Conservation (phyloP, 2,888 invertebrate species). For the Dromius quadrimaculatus region DNA sequence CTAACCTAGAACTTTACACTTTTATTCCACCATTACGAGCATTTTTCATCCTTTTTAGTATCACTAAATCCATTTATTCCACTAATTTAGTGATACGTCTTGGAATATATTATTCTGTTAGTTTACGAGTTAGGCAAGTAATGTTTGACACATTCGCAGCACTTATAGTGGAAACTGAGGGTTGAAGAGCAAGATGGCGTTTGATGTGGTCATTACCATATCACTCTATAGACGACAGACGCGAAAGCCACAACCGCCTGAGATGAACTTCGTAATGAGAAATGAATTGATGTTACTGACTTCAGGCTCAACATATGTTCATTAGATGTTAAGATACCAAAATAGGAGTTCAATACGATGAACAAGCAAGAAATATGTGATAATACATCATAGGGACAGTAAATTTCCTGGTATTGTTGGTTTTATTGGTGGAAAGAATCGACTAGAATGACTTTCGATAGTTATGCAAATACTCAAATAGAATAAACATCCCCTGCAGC, state of each 20-base stretch:
- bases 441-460: constrained; percentile 10
- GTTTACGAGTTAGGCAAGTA: neutral
- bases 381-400: constrained; percentile 13
- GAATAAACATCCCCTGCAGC: constrained; percentile 29
- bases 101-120: neutral
- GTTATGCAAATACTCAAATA: constrained; percentile 35
- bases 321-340: too few relatives aligned
- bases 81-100: neutral
- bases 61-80: neutral
- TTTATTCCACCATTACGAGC: neutral
- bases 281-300: too few relatives aligned
- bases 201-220: constrained; percentile 42
- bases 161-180: neutral
- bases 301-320: too few relatives aligned
- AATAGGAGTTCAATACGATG: too few relatives aligned
- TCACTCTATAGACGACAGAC: constrained; percentile 23
- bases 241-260: constrained; percentile 12
- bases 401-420: constrained; percentile 27
- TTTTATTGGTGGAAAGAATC: constrained; percentile 12
- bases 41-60: neutral
- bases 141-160: constrained; percentile 36
- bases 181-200: neutral
- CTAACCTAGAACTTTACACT: constrained; percentile 22
- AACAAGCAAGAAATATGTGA: neutral
- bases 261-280: neutral